phyloP scores from a whole-genome alignment of 2,797 vertebrate species.

The Carcharodon carcharias region DNA sequence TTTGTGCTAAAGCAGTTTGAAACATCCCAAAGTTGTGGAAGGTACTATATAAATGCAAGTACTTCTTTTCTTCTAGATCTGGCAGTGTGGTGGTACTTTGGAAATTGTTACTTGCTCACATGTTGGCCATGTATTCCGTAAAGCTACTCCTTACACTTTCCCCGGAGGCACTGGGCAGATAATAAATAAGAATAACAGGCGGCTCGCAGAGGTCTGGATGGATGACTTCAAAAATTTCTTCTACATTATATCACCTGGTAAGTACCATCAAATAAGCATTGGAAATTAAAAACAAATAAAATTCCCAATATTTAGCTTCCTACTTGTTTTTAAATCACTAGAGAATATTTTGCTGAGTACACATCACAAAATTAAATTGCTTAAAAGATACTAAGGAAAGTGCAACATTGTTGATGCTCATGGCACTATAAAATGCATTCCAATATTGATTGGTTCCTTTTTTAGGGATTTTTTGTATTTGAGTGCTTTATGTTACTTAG shows the following conservation, averaged over 20 bases:
- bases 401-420: not conserved
- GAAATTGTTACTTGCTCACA: conserved; percentile 98
- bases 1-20: not conserved
- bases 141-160: conserved; percentile 96
- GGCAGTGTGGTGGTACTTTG: conserved; percentile 94
- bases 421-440: not conserved
- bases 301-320: not conserved
- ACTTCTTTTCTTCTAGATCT: conserved; percentile 68
- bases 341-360: not conserved
- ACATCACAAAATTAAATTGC: not conserved
- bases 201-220: conserved; percentile 98
- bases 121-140: conserved; percentile 97
- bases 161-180: conserved; percentile 96
- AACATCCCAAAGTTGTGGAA: not conserved
- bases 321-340: not conserved
- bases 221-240: conserved; percentile 99
- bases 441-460: not conserved
- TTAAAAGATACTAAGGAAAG: not conserved
- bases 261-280: conserved; percentile 44
- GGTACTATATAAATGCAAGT: not conserved
- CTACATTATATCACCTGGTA: conserved; percentile 98
- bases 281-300: not conserved
- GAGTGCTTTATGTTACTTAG: not conserved
- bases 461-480: not conserved
- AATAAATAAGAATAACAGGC: conserved; percentile 97